phyloP scores from a whole-genome alignment of 2,113 vertebrate genomes.

The Mirza zaza region DNA sequence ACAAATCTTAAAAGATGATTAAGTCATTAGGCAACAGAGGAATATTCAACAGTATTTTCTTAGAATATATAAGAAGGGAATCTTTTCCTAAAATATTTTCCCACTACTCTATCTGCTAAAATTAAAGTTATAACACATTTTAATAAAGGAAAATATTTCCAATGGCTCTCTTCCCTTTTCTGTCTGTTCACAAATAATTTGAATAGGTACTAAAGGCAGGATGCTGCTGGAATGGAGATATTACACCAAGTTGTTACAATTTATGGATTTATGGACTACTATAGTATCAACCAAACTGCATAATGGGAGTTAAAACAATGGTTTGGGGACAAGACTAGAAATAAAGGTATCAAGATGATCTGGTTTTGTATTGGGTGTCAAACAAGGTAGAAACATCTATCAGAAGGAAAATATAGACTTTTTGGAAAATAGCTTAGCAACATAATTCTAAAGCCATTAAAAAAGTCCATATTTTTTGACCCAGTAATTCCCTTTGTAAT shows the following conservation, averaged over 20 bases:
- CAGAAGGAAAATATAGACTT: background rate
- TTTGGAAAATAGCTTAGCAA: background rate
- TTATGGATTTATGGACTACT: background rate
- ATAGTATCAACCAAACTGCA: background rate
- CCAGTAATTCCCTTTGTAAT: background rate
- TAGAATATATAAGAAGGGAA: background rate
- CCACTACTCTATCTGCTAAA: background rate
- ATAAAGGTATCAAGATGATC: background rate
- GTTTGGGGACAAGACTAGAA: background rate
- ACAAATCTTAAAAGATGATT: background rate
- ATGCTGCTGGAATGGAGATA: background rate
- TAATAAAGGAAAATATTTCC: background rate
- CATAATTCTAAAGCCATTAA: background rate
- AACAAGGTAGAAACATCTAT: background rate
- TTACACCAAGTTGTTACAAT: background rate
- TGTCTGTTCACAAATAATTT: background rate
- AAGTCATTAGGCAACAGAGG: background rate
- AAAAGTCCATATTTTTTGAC: background rate
- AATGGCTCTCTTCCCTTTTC: background rate
- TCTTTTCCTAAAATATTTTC: background rate
- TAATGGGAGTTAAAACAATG: background rate
- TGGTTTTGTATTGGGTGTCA: background rate
- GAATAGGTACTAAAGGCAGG: background rate
- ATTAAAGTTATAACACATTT: conserved; percentile 51
- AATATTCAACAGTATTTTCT: background rate